Evolutionary conservation across 2,113 vertebrate genomes (phyloP).

Genomic region (Sylvia atricapilla): DNA sequence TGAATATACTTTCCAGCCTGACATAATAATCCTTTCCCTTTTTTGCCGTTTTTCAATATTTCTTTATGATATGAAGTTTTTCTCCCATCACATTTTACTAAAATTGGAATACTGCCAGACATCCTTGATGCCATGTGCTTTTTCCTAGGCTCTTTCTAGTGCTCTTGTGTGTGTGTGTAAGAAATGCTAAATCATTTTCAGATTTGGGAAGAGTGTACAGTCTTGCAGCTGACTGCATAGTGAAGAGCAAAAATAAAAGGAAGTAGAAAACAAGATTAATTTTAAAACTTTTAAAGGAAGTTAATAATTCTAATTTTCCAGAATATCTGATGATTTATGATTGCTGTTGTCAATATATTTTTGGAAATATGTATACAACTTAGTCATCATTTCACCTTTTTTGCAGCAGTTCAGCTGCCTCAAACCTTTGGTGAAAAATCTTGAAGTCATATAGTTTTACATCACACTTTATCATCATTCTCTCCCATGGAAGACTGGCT

Average conservation of each 20-base stretch:
- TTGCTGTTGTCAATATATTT: neutral
- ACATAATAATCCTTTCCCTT: neutral
- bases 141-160: neutral
- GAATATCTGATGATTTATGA: neutral
- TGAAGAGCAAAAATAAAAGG: neutral
- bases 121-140: neutral
- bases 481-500: neutral
- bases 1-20: neutral
- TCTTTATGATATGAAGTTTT: neutral
- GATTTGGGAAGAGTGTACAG: neutral
- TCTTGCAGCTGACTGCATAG: neutral
- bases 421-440: neutral
- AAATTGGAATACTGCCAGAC: neutral
- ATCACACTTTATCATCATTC: neutral
- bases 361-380: neutral
- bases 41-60: neutral
- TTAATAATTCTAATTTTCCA: neutral
- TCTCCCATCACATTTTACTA: neutral
- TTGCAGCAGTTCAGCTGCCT: neutral
- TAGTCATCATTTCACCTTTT: neutral
- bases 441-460: neutral
- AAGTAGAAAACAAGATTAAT: neutral
- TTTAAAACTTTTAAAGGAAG: neutral
- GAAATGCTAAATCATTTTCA: neutral
- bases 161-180: neutral